Evolutionary conservation across 2,797 vertebrate genomes (phyloP).

Genomic region (Sardinella longiceps): DNA sequence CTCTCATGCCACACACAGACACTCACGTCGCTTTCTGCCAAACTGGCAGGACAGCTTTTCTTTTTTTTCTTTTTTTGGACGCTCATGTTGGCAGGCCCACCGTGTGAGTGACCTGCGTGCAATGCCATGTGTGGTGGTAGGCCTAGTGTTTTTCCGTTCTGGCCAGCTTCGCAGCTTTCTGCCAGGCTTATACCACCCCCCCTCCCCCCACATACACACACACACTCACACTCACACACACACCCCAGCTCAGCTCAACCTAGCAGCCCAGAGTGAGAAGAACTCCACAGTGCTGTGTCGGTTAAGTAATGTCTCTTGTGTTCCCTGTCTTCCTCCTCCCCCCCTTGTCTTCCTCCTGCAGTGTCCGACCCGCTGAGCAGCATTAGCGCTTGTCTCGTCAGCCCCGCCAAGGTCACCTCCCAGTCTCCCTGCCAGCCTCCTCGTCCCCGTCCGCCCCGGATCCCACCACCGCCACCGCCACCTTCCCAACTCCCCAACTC

Average conservation of each 20-base stretch:
- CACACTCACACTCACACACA: too few species aligned
- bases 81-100: neutral
- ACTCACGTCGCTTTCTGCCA: neutral
- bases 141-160: neutral
- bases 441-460: constrained; percentile 9
- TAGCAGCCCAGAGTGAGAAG: neutral
- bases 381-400: constrained; percentile 55
- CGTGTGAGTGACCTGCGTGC: neutral
- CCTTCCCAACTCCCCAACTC: neutral
- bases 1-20: neutral
- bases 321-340: constrained; percentile 56
- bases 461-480: constrained; percentile 25
- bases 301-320: neutral
- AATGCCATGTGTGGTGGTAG: neutral
- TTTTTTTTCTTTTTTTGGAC: neutral
- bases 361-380: constrained; percentile 64
- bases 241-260: too few species aligned
- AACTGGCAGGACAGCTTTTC: neutral
- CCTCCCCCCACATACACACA: too few species aligned
- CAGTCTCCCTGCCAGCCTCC: constrained; percentile 25
- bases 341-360: constrained; percentile 44
- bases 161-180: neutral
- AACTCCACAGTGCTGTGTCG: neutral
- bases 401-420: constrained; percentile 39
- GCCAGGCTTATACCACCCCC: neutral